These are phyloP conservation scores for Syndactyla subalaris DNA, from an alignment of 2,797 vertebrate species.

Conservation along the genomic window DNA sequence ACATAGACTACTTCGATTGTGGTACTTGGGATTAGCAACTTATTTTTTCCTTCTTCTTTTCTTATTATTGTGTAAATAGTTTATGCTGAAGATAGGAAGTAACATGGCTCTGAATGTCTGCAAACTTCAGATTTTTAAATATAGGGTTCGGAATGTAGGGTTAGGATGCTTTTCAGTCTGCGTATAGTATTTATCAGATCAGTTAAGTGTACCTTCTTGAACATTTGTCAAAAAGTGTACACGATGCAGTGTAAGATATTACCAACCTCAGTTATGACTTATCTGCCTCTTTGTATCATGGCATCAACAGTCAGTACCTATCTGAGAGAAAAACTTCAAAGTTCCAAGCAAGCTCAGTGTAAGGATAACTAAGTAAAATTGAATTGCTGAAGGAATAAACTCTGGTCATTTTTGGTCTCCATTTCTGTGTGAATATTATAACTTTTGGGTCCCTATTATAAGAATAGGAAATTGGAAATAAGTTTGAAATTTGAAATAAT, in stretches of 20 bases:
- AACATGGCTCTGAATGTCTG: not conserved
- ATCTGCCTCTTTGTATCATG: not conserved
- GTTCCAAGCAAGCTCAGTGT: not conserved
- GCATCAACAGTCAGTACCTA: not conserved
- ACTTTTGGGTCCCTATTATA: not conserved
- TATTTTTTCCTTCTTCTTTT: not conserved
- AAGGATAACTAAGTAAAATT: not conserved
- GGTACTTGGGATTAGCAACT: not conserved
- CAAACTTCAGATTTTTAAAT: not conserved
- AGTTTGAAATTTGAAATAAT: not conserved
- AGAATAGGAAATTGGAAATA: not conserved
- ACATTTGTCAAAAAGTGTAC: not conserved
- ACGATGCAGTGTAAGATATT: not conserved
- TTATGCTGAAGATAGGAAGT: not conserved
- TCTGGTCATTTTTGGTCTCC: not conserved
- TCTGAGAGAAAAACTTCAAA: not conserved
- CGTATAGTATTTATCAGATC: not conserved
- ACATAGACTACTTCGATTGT: not conserved
- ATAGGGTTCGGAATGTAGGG: not conserved
- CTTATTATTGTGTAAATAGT: not conserved
- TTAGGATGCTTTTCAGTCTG: not conserved
- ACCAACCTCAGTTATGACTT: not conserved
- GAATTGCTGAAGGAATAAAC: not conserved
- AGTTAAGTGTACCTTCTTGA: not conserved
- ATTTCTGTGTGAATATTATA: not conserved